phyloP scores from a whole-genome alignment of 2,113 vertebrate species.

The Ifrita kowaldi region DNA sequence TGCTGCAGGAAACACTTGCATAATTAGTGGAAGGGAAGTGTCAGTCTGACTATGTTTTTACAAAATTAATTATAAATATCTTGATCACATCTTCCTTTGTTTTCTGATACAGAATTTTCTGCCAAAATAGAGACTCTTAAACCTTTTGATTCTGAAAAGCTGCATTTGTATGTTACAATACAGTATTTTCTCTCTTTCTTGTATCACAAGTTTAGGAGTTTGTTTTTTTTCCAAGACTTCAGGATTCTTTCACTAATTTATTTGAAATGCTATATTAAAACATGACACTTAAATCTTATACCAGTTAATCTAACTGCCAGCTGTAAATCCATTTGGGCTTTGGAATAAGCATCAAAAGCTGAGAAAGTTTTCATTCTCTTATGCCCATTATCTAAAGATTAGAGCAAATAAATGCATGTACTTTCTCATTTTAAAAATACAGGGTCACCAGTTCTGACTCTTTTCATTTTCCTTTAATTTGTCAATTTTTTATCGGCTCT shows the following conservation, averaged over 20 bases:
- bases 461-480: not conserved
- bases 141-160: not conserved
- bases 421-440: not conserved
- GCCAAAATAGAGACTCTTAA: not conserved
- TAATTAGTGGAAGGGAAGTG: not conserved
- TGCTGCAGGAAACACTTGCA: not conserved
- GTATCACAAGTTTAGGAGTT: not conserved
- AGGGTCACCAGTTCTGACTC: not conserved
- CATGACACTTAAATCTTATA: not conserved
- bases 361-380: not conserved
- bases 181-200: not conserved
- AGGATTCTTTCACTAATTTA: not conserved
- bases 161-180: not conserved
- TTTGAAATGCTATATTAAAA: not conserved
- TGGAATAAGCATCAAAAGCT: not conserved
- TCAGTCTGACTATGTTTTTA: not conserved
- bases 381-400: not conserved
- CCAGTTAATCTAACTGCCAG: not conserved
- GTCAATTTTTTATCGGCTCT: not conserved
- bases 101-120: not conserved
- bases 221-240: not conserved
- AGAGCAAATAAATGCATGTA: not conserved
- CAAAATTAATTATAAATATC: not conserved
- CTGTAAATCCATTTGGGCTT: not conserved
- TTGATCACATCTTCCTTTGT: not conserved